Conservation (phyloP, 2,888 invertebrate genomes). For the Synergus laeviventris region DNA sequence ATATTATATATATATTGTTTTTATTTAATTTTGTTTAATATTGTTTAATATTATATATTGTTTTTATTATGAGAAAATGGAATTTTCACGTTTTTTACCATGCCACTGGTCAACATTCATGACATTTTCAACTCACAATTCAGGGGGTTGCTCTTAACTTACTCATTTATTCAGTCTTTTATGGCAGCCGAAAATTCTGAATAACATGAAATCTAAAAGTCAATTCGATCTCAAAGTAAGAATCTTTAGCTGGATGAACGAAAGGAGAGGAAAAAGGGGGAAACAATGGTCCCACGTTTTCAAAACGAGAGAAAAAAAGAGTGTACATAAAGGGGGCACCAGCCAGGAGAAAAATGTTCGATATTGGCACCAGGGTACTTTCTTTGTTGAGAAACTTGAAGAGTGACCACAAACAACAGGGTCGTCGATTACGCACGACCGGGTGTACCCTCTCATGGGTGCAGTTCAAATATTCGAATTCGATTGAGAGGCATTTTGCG, state of each 20-base stretch:
- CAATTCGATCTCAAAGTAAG: constrained; percentile 23
- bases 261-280: constrained; percentile 45
- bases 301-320: constrained; percentile 61
- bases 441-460: constrained; percentile 61
- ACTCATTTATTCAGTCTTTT: not conserved
- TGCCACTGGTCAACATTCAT: not conserved
- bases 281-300: constrained; percentile 62
- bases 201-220: constrained; percentile 9
- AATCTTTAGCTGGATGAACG: constrained; percentile 17
- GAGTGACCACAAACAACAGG: constrained; percentile 75
- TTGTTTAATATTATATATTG: too few species aligned
- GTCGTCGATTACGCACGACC: constrained; percentile 68
- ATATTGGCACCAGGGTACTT: constrained; percentile 61
- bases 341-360: constrained; percentile 48
- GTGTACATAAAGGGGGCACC: constrained; percentile 48
- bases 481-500: constrained; percentile 68
- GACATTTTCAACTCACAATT: not conserved
- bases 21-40: too few species aligned
- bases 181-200: constrained; percentile 11
- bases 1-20: too few species aligned
- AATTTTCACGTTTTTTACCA: too few species aligned
- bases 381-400: constrained; percentile 62
- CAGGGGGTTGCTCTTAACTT: too few species aligned
- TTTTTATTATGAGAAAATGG: too few species aligned
- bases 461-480: constrained; percentile 59